phyloP scores from a whole-genome alignment of 23 tunicate species.

The Trididemnum nubilum region DNA sequence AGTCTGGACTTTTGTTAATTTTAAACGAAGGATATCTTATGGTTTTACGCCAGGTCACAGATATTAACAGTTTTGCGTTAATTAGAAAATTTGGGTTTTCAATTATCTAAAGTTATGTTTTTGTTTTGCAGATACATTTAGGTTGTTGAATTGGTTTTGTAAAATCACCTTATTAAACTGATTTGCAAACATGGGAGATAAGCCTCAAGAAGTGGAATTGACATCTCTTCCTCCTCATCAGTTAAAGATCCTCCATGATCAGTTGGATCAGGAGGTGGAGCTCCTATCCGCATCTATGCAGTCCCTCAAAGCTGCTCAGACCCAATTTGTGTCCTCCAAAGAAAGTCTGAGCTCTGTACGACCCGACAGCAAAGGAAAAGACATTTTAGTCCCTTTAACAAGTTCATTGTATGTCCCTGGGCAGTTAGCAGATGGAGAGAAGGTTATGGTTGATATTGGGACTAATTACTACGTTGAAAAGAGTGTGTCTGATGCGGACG shows the following conservation, averaged over 20 bases:
- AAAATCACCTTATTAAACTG: too few relatives aligned
- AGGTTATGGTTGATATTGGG: conserved; percentile 90
- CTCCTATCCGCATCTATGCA: conserved; percentile 59
- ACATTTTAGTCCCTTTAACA: conserved; percentile 81
- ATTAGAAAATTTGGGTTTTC: too few relatives aligned
- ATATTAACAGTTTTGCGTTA: too few relatives aligned
- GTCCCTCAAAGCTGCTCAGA: conserved; percentile 76
- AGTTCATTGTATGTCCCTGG: conserved; percentile 93
- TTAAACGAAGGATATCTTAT: too few relatives aligned
- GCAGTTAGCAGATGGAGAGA: conserved; percentile 58
- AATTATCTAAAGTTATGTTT: too few relatives aligned
- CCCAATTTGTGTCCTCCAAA: conserved; percentile 66
- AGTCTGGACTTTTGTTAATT: too few relatives aligned
- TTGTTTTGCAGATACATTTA: too few relatives aligned
- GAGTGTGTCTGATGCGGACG: conserved; percentile 74
- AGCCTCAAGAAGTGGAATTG: conserved; percentile 62
- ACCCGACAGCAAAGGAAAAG: conserved; percentile 57
- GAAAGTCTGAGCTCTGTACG: conserved; percentile 39
- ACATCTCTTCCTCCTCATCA: conserved; percentile 64
- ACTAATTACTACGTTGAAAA: conserved; percentile 89
- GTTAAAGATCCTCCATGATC: conserved; percentile 76
- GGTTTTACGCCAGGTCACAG: too few relatives aligned
- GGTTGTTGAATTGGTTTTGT: background rate
- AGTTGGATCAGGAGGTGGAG: conserved; percentile 78
- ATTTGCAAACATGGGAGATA: conserved; percentile 1